These are phyloP conservation scores for Knipowitschia caucasica DNA, from an alignment of 2,797 vertebrate species.

Conservation along the genomic window DNA sequence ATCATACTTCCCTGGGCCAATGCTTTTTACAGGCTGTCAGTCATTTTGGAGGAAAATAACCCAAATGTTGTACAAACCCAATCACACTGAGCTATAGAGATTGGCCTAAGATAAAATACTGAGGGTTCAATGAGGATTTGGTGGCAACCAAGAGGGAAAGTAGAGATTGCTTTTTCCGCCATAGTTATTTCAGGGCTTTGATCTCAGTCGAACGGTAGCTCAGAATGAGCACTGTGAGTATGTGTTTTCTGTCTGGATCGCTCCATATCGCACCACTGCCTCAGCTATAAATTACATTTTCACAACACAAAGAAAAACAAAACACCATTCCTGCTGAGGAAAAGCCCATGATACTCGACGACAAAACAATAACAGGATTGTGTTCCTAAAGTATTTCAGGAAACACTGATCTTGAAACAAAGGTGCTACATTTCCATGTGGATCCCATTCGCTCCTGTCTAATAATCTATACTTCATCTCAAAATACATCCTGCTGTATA, in stretches of 20 bases:
- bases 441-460: constrained; percentile 13
- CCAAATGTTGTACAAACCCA: constrained; percentile 7
- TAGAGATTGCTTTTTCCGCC: constrained; percentile 10
- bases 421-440: constrained; percentile 13
- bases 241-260: constrained; percentile 17
- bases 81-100: constrained; percentile 8
- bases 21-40: neutral
- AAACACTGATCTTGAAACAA: neutral
- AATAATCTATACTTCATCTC: constrained; percentile 26
- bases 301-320: constrained; percentile 26
- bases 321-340: constrained; percentile 9
- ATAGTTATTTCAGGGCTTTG: constrained; percentile 23
- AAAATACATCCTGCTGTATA: constrained; percentile 9
- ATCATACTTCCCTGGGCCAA: constrained; percentile 5
- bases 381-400: constrained; percentile 14
- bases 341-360: constrained; percentile 17
- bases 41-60: constrained; percentile 5
- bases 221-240: constrained; percentile 11
- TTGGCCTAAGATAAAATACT: constrained; percentile 7
- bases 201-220: constrained; percentile 28
- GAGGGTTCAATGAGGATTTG: constrained; percentile 3
- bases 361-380: constrained; percentile 25
- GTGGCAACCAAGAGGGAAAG: constrained; percentile 9
- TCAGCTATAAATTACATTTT: constrained; percentile 44
- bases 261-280: constrained; percentile 5